Conservation (phyloP, 2,888 invertebrate genomes). For the Hoplodrina blanda region DNA sequence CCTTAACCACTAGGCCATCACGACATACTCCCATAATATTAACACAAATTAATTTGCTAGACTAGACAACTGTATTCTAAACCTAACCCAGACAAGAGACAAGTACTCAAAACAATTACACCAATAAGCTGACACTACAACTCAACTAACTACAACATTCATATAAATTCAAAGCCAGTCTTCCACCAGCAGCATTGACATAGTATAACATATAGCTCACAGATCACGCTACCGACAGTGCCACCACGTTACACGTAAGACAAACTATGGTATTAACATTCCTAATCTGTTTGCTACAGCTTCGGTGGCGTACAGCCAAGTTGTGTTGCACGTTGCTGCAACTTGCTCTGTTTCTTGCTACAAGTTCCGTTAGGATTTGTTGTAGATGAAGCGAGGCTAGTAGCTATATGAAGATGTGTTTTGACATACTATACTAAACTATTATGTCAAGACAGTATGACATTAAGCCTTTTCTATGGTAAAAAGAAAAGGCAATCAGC, state of each 20-base stretch:
- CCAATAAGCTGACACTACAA: background rate
- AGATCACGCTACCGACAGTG: constrained; percentile 42
- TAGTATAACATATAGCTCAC: constrained; percentile 14
- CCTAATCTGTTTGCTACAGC: constrained; percentile 74
- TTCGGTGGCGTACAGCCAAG: constrained; percentile 76
- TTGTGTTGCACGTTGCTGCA: constrained; percentile 68
- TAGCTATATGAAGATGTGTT: background rate
- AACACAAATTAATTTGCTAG: background rate
- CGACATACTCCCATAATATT: too few relatives aligned
- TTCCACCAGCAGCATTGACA: constrained; percentile 6
- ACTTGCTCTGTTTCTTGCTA: constrained; percentile 64
- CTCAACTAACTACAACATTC: background rate
- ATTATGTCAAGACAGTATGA: too few relatives aligned
- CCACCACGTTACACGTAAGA: constrained; percentile 58
- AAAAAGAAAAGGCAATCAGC: too few relatives aligned
- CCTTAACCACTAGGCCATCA: too few relatives aligned
- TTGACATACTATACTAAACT: too few relatives aligned
- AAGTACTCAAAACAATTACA: constrained; percentile 5
- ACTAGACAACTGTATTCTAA: background rate
- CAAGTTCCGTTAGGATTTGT: constrained; percentile 9
- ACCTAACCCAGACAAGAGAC: background rate
- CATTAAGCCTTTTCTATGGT: too few relatives aligned
- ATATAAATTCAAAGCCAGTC: constrained; percentile 2
- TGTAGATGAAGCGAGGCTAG: constrained; percentile 3
- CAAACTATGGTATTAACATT: constrained; percentile 73